A percentile compares a stretch with the other conserved stretches of the same genome.
Evolutionary conservation across 1,140 invertebrate genomes (phyloP).

Genomic region (Drosophila persimilis): DNA sequence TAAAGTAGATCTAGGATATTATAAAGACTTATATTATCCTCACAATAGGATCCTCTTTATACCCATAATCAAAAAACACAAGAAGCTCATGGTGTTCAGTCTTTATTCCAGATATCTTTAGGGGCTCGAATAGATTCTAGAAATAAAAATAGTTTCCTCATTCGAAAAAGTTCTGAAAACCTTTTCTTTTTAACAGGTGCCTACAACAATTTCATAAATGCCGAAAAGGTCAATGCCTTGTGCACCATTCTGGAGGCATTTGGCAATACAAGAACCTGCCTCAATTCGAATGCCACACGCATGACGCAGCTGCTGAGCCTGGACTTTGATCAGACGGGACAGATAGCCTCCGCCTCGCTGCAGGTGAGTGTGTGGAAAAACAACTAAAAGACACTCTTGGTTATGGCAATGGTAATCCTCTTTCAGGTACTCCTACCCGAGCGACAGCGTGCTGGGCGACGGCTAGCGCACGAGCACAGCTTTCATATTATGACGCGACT

Average conservation of each 20-base stretch:
- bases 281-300: conserved; percentile 93
- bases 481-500: conserved; percentile 94
- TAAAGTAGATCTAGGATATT: no score
- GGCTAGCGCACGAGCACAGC: conserved; percentile 88
- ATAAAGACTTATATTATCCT: no score
- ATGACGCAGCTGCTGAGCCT: conserved; percentile 94
- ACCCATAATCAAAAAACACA: no score
- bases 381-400: background rate
- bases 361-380: conserved; percentile 86
- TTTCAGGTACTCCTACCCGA: conserved; percentile 88
- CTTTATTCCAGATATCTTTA: no score
- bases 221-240: conserved; percentile 92
- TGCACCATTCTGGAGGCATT: conserved; percentile 94
- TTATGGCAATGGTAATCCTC: background rate
- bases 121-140: no score
- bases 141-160: no score
- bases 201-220: conserved; percentile 87
- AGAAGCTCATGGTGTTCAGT: no score
- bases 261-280: conserved; percentile 90
- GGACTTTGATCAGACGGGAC: conserved; percentile 96
- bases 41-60: no score
- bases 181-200: conserved; percentile 52
- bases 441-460: conserved; percentile 88
- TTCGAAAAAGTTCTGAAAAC: background rate
- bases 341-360: conserved; percentile 93